phyloP scores from a whole-genome alignment of 2,797 vertebrate genomes.

The Scleropages formosus region DNA sequence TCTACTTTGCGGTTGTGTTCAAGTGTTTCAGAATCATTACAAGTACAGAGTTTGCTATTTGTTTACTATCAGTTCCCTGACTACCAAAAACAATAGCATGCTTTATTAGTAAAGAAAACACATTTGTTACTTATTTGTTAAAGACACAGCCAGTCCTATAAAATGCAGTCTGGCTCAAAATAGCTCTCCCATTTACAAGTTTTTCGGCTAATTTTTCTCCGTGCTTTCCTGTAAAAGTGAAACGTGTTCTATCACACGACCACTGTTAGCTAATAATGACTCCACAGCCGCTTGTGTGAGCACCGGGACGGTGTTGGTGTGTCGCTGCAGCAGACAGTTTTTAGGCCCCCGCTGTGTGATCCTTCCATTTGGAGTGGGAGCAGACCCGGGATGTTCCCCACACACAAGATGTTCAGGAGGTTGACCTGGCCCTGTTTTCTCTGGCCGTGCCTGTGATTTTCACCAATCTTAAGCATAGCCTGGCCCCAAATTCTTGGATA shows the following conservation, averaged over 20 bases:
- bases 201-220: slow-evolving; percentile 57
- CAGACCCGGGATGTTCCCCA: slow-evolving; percentile 46
- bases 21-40: neutral
- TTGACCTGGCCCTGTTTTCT: slow-evolving; percentile 68
- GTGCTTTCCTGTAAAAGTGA: slow-evolving; percentile 54
- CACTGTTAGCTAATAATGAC: slow-evolving; percentile 55
- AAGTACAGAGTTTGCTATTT: neutral
- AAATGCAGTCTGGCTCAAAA: slow-evolving; percentile 37
- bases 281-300: slow-evolving; percentile 43
- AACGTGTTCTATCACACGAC: slow-evolving; percentile 45
- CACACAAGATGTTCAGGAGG: slow-evolving; percentile 56
- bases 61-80: neutral
- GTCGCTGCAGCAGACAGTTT: slow-evolving; percentile 58
- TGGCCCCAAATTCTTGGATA: slow-evolving; percentile 77
- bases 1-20: neutral
- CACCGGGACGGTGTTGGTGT: slow-evolving; percentile 63
- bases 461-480: slow-evolving; percentile 56
- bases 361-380: slow-evolving; percentile 50
- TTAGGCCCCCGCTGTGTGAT: slow-evolving; percentile 58
- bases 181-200: slow-evolving; percentile 44
- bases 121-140: slow-evolving; percentile 39
- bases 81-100: slow-evolving; percentile 6
- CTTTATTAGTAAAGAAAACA: neutral
- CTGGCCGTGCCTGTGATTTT: slow-evolving; percentile 83
- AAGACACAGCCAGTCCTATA: slow-evolving; percentile 38